Evolutionary conservation across 2,888 invertebrate species (phyloP), one percentile per base, ranked within the genome.

Genomic region (Quadroppia sp.): DNA sequence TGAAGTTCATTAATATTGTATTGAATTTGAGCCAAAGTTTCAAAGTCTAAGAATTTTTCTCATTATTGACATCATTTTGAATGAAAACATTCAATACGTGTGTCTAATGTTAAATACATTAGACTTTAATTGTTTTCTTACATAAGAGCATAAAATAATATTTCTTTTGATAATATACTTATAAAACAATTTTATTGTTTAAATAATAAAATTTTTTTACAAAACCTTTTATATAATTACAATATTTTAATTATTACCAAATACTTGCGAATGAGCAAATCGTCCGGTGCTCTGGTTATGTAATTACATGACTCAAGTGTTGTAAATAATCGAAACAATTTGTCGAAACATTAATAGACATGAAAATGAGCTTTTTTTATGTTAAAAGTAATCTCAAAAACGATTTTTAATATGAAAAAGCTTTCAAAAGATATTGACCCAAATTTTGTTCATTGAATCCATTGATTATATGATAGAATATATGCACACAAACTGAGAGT

Each of bases 1-100:
- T n/a, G n/a, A n/a, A n/a, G n/a, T n/a, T n/a, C n/a, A n/a, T n/a
- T n/a, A n/a, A n/a, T n/a, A n/a, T n/a, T n/a, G n/a, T n/a, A n/a
- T n/a, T n/a, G n/a, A n/a, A n/a, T n/a, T n/a, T n/a, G n/a, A n/a
- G n/a, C n/a, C n/a, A n/a, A n/a, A n/a, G 25, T 53, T 53, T 53
- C 53, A 53, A 53, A 53, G 53, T 53, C 53, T 25, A 53, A 53
- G 15, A 53, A 53, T 25, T 50, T 53, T 53, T 53, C n/a, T 50
- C 2, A 50, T 20, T 3, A 20, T 13, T 53, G 53, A 53, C 53
- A 53, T 25, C 3, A 50, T n/a, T 50, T 50, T 50, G 36, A 7
- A 36, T 7, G 36, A 4, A 7, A 36, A 36, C 36, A n/a, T n/a
- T n/a, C n/a, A n/a, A n/a, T n/a, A n/a, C n/a, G n/a, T n/a, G n/a